These are phyloP conservation scores for Mesorhabditis sp. DNA, from an alignment of 2,888 invertebrate genomes.

Conservation along the genomic window DNA sequence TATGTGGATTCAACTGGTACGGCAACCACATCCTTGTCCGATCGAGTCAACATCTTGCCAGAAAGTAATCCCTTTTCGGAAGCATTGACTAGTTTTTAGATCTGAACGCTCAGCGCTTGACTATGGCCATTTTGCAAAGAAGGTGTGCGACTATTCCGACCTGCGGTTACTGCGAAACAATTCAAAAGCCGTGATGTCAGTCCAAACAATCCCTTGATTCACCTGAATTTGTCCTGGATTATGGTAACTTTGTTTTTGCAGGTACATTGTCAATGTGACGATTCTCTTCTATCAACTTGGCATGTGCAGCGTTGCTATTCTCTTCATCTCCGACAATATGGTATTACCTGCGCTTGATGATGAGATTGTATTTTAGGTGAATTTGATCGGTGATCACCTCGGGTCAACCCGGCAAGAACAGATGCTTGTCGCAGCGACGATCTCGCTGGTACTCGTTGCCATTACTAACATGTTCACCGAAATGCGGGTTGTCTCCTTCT, in stretches of 20 bases:
- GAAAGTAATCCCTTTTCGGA: conserved; percentile 29
- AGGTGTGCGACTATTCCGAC: conserved; percentile 55
- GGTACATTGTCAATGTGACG: conserved; percentile 57
- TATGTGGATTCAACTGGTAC: conserved; percentile 58
- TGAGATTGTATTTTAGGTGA: conserved; percentile 16
- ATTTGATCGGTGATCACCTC: conserved; percentile 45
- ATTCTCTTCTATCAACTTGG: conserved; percentile 58
- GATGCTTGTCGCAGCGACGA: conserved; percentile 50
- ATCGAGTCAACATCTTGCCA: conserved; percentile 55
- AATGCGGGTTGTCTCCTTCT: conserved; percentile 45
- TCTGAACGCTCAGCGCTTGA: conserved; percentile 51
- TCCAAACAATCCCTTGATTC: not conserved
- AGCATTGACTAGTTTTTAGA: conserved; percentile 21
- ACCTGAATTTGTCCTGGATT: not conserved
- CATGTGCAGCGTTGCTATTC: conserved; percentile 57
- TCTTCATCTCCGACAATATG: conserved; percentile 57
- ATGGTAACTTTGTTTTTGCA: conserved; percentile 17
- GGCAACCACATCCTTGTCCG: conserved; percentile 57
- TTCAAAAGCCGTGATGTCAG: conserved; percentile 54
- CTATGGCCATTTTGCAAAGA: conserved; percentile 58
- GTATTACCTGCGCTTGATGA: conserved; percentile 18
- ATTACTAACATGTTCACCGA: conserved; percentile 56
- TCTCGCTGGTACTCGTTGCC: conserved; percentile 49
- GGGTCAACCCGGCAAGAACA: conserved; percentile 42
- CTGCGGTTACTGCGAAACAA: conserved; percentile 47